A percentile compares a stretch with the other conserved stretches of the same genome.
phyloP scores from a whole-genome alignment of 2,888 invertebrate species.

The Campoplex nolae region DNA sequence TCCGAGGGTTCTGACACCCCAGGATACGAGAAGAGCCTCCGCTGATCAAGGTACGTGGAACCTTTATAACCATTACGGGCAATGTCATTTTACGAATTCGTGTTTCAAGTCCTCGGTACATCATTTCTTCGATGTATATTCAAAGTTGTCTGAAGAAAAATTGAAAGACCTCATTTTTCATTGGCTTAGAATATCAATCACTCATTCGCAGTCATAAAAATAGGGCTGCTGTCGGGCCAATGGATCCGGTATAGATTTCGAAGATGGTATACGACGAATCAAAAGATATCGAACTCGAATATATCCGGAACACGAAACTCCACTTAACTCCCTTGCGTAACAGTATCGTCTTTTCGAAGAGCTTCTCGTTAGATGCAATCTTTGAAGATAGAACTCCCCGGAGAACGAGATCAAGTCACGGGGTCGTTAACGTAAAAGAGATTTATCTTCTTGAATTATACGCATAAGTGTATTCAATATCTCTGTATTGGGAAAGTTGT shows the following conservation, averaged over 20 bases:
- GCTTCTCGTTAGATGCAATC: conserved; percentile 54
- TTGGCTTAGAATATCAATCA: background rate
- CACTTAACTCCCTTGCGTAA: conserved; percentile 33
- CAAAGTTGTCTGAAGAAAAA: background rate
- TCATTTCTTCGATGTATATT: background rate
- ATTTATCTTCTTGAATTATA: conserved; percentile 27
- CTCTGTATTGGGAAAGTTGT: background rate
- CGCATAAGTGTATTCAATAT: conserved; percentile 35
- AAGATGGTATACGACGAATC: conserved; percentile 12
- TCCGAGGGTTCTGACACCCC: conserved; percentile 86
- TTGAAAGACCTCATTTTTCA: background rate
- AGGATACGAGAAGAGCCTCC: conserved; percentile 80
- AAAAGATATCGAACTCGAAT: conserved; percentile 21
- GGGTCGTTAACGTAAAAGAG: conserved; percentile 37
- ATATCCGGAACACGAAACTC: conserved; percentile 15
- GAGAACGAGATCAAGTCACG: conserved; percentile 31
- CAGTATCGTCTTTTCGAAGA: conserved; percentile 43
- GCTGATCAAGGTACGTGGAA: conserved; percentile 80
- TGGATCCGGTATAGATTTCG: background rate
- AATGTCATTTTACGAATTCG: background rate
- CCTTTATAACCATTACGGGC: background rate
- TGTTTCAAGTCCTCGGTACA: background rate
- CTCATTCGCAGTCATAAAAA: background rate
- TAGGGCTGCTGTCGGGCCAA: background rate
- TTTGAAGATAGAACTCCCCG: conserved; percentile 16